Evolutionary conservation across 2,113 vertebrate species (phyloP).

Genomic region (Rhea pennata): DNA sequence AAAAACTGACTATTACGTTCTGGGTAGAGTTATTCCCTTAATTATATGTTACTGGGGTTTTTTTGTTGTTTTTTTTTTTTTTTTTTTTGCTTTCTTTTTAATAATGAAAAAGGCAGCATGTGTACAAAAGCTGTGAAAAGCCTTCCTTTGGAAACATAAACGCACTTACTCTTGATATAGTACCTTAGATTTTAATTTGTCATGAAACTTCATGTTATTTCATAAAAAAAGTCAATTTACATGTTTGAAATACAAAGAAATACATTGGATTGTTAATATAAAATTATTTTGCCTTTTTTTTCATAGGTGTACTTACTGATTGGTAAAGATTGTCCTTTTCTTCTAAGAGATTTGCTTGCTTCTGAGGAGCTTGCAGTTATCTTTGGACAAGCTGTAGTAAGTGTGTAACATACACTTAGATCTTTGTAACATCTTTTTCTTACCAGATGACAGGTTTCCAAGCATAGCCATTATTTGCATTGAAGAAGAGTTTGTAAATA

Average conservation of each 20-base stretch:
- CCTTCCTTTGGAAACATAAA: neutral
- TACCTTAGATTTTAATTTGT: neutral
- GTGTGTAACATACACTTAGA: neutral
- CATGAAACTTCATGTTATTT: neutral
- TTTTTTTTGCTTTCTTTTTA: neutral
- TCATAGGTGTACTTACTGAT: conserved; percentile 77
- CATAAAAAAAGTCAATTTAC: neutral
- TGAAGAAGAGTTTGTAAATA: neutral
- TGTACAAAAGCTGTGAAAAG: neutral
- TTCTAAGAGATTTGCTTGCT: conserved; percentile 79
- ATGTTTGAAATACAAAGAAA: neutral
- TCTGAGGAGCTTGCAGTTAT: conserved; percentile 74
- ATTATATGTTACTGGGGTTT: neutral
- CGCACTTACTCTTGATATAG: neutral
- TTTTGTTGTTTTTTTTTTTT: neutral
- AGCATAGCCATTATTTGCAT: neutral
- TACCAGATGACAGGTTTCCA: neutral
- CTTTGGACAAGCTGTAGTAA: conserved; percentile 79
- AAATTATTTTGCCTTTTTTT: neutral
- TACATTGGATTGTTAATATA: neutral
- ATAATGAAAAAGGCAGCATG: neutral
- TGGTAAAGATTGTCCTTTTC: conserved; percentile 80
- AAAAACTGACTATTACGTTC: neutral
- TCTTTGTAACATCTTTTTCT: neutral
- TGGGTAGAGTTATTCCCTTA: neutral